phyloP scores from a whole-genome alignment of 2,797 vertebrate species.

The Enteromius unitaeniatus region DNA sequence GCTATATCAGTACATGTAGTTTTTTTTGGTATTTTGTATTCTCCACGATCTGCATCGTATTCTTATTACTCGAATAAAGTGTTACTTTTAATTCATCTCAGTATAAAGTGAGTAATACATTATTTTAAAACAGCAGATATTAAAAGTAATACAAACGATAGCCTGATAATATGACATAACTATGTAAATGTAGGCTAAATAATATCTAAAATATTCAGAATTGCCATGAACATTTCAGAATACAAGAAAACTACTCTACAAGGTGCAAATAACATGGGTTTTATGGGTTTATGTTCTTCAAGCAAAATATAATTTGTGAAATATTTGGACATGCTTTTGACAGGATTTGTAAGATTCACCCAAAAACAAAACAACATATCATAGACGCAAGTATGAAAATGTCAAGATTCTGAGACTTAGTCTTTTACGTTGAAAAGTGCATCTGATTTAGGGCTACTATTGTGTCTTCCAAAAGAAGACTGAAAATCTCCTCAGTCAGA shows the following conservation, averaged over 20 bases:
- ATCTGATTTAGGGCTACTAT: slow-evolving; percentile 63
- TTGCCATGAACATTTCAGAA: background rate
- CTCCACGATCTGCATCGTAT: background rate
- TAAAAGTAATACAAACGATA: background rate
- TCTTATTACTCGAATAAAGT: background rate
- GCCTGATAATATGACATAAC: background rate
- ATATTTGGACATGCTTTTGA: background rate
- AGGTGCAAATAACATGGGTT: background rate
- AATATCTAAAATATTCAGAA: background rate
- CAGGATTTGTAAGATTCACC: background rate
- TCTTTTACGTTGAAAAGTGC: slow-evolving; percentile 39
- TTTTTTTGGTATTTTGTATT: background rate
- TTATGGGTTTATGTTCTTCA: background rate
- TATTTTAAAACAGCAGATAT: background rate
- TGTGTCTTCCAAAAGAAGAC: slow-evolving; percentile 65
- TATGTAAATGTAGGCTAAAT: background rate
- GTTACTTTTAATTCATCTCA: background rate
- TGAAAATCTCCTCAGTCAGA: slow-evolving; percentile 65
- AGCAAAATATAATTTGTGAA: background rate
- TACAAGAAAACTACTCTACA: background rate
- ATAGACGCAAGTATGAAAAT: slow-evolving; percentile 12
- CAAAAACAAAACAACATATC: background rate
- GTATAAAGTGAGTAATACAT: background rate
- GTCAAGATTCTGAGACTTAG: background rate
- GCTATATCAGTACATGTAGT: background rate